Base-by-base conservation (phyloP, 2,888 invertebrate genomes). In the Drosophila tanythrix region DNA sequence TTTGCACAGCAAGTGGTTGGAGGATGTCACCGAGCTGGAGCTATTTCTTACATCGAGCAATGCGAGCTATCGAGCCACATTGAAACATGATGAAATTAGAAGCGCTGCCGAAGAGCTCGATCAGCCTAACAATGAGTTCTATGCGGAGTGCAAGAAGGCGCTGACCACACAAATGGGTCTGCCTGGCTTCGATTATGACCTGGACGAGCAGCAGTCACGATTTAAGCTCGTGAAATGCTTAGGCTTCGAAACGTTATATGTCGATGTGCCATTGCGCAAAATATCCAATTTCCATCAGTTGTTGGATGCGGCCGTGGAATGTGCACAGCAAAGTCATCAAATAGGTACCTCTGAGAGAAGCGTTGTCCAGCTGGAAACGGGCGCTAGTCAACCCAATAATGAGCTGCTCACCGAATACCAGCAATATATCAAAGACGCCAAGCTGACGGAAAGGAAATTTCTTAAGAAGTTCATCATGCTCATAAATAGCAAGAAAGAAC, bases 401-500 rank as follows among this genome's bases (percentile, higher is more conserved):
- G 74, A 75, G 27, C 60, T 78, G 7, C 40, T 78, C 2, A 53
- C 63, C 0, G 75, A 83, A 18, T 88, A 87, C n/a, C 80, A 91
- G 21, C 65, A 79, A 13, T 90, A 73, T 53, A 66, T 92, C 2
- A 67, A 73, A 6, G 82, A 84, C 0, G 75, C 84, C 6, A 83
- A 84, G 27, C 5, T 38, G 1, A 25, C 76, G 5, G 89, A 92
- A 55, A 71, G 46, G 21, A 82, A 66, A 8, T 57, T 92, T 15
- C 51, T 92, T 0, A 77, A 74, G 27, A 92, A 91, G 58, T 92
- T 91, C 35, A 46, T 83, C 0, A 11, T 88, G 18, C 78, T 92
- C 0, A 64, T 92, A 0, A 92, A 92, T 66, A 83, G 76, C 27
- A 92, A 92, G 53, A 92, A 92, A 36, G 68, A 84, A 21, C 85